phyloP scores from a whole-genome alignment of 2,797 vertebrate species.

The Synaphobranchus kaupii region DNA sequence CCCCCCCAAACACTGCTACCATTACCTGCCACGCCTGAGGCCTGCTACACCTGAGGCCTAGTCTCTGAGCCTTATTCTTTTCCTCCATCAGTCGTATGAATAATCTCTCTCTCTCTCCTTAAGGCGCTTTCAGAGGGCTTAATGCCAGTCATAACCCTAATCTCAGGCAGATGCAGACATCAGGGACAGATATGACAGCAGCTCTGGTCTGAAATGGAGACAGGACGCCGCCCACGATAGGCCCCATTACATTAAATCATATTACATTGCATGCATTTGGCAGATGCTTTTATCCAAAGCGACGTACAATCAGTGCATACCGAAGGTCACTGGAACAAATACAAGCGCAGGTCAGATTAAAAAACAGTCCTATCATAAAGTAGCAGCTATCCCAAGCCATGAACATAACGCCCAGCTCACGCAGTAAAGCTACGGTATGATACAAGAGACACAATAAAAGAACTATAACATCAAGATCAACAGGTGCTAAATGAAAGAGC shows the following conservation, averaged over 20 bases:
- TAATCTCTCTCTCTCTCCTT: background rate
- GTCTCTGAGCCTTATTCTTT: background rate
- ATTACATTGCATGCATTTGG: too few relatives aligned
- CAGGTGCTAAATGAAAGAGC: too few relatives aligned
- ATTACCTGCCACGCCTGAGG: background rate
- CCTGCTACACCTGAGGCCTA: background rate
- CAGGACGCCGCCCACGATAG: background rate
- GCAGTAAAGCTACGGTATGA: too few relatives aligned
- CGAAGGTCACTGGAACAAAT: too few relatives aligned
- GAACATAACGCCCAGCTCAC: too few relatives aligned
- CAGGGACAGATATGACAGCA: background rate
- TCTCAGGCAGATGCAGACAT: conserved; percentile 35
- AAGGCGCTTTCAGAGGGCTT: conserved; percentile 1
- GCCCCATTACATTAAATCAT: background rate
- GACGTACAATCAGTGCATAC: too few relatives aligned
- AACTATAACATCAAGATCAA: too few relatives aligned
- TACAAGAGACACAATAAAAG: too few relatives aligned
- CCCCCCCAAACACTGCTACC: conserved; percentile 9
- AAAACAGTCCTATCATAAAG: too few relatives aligned
- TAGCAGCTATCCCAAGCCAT: too few relatives aligned
- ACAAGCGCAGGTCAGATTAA: too few relatives aligned
- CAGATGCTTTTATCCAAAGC: too few relatives aligned
- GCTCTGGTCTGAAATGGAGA: background rate
- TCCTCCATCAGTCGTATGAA: background rate
- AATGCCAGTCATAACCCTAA: conserved; percentile 26